Evolutionary conservation across 2,797 vertebrate species (phyloP), one percentile per base, ranked within the genome.

Genomic region (Pangasius krempfi): DNA sequence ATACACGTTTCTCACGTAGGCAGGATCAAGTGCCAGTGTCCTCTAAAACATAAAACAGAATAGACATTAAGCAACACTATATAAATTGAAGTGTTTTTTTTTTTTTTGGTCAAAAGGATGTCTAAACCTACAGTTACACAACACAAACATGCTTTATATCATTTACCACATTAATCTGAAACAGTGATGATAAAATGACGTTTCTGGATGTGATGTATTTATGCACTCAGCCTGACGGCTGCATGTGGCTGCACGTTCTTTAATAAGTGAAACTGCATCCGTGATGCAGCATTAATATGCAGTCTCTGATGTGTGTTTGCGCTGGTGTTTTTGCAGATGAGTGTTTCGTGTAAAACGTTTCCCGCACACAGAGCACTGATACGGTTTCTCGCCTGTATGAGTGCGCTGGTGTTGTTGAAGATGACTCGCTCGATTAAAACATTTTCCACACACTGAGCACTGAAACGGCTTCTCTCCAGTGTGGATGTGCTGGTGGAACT

Each of bases 401-500:
- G 62, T 86, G 66, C 84, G 54, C 70, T 75, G 70, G 70, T 86
- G 84, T 40, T 73, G 68, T 18, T 75, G 85, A 47, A 86, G 85
- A 30, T 75, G 68, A 47, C 70, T 86, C 0, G 85, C 30, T 8
- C 70, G 85, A 27, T 56, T 73, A 5, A 83, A 66, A 33, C 73
- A 56, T 88, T 83, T 75, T 7, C 66, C 84, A 27, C 84, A 72
- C 68, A 33, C 83, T 0, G 64, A 70, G 64, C 83, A 85, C n/a
- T 56, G 83, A 8, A 66, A 84, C 3, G 82, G 82, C 30, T 84
- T 84, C 62, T 84, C 82, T 27, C 80, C 80, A 1, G 80, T 83
- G 80, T 83, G 80, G 80, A 88, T 82, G 56, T 86, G 84, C 50
- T 81, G 86, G 78, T 90, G 89, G 25, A 88, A 82, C 84, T 88